Evolutionary conservation across 2,888 invertebrate genomes (phyloP), one percentile per base, ranked within the genome.

Genomic region (Hydroisotoma schaefferi): DNA sequence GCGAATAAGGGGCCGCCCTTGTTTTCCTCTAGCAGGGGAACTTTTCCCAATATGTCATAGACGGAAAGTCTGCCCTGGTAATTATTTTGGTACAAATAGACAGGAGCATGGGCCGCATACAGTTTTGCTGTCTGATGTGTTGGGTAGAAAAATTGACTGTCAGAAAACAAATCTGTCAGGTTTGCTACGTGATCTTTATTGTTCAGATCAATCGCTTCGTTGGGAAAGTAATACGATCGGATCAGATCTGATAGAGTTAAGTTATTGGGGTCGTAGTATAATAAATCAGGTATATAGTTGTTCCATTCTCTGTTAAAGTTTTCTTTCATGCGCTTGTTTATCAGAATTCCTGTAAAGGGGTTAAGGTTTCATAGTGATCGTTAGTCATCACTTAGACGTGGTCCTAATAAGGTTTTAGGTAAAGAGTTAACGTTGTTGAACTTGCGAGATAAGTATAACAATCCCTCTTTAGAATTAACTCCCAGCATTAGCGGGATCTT

Each of bases 151-250:
- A 56, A 57, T 2, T 27, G 25, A 3, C 46, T 18, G 26, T 61
- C 57, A 6, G 57, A 48, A 15, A 29, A 37, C 47, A 57, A 49
- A 51, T 61, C 49, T 10, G 54, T 57, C 2, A 61, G 43, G 18
- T 61, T 55, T 43, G 52, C 27, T 29, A 57, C 44, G 37, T 53
- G 44, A 5, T 51, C 18, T 10, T 6, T 28, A 5, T 18, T 26
- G 18, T n/a, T 27, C 15, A 54, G 26, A 28, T 47, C 33, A 43
- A 44, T 37, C 15, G 27, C 28, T 6, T 15, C 46, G 38, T 54
- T 47, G 5, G 52, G 52, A 33, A 52, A 52, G 23, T 52, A 52
- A 52, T 12, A 18, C 2, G 33, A 37, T 52, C 23, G 33, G 25
- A 52, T 10, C 6, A 10, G 20, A 37, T 29, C 8, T 3, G 52